Conservation (phyloP, 2,888 invertebrate genomes). For the Artemia sp. region DNA sequence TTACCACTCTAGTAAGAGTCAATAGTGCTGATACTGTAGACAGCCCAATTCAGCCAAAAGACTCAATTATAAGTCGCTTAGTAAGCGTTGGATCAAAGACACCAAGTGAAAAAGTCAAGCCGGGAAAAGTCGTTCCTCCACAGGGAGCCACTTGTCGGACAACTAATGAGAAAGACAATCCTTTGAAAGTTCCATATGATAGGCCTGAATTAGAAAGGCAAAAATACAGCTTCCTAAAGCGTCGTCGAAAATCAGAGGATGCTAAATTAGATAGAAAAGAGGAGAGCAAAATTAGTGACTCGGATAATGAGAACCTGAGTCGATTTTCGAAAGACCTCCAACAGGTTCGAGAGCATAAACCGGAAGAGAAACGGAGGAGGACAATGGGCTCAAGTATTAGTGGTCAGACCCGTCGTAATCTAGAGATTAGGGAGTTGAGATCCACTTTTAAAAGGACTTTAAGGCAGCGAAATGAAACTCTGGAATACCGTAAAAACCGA, state of each 20-base stretch:
- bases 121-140: not conserved
- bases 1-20: not conserved
- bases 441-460: not conserved
- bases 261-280: not conserved
- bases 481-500: not conserved
- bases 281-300: not conserved
- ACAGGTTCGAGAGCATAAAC: not conserved
- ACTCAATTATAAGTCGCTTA: not conserved
- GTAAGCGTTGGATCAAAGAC: not conserved
- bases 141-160: constrained; percentile 6
- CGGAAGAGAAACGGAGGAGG: constrained; percentile 2
- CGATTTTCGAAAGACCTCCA: not conserved
- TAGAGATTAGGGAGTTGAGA: constrained; percentile 7
- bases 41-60: not conserved
- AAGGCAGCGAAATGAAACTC: not conserved
- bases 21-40: not conserved
- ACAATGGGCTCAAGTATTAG: not conserved
- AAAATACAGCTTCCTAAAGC: not conserved
- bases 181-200: not conserved
- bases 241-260: constrained; percentile 4
- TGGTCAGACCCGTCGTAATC: not conserved
- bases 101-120: not conserved
- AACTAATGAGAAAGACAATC: not conserved
- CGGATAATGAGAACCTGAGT: not conserved
- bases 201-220: not conserved